A percentile compares a stretch with the other conserved stretches of the same genome.
Conservation (phyloP, 2,888 invertebrate species). For the Eupithecia tripunctaria region DNA sequence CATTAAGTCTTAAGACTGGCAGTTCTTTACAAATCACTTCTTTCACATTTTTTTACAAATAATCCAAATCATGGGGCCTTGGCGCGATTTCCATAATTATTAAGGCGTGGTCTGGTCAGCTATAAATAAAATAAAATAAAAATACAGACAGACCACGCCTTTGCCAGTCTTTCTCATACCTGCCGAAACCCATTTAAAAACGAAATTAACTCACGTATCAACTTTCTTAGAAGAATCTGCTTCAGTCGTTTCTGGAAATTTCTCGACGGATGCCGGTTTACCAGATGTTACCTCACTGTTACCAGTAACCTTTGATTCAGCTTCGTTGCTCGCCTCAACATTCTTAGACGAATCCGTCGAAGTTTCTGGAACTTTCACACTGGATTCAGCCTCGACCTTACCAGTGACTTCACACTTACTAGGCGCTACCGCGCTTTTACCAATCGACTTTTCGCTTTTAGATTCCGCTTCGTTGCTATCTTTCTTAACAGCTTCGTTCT, state of each 20-base stretch:
- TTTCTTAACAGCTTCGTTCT: slow-evolving; percentile 49
- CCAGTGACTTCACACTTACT: slow-evolving; percentile 10
- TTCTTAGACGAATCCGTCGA: slow-evolving; percentile 22
- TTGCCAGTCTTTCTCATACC: slow-evolving; percentile 16
- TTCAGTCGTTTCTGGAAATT: slow-evolving; percentile 9
- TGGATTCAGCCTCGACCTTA: slow-evolving; percentile 9
- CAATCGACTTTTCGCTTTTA: slow-evolving; percentile 2
- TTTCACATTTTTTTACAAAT: slow-evolving; percentile 8
- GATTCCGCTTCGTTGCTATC: slow-evolving; percentile 8
- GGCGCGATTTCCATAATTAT: not conserved
- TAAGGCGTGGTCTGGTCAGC: slow-evolving; percentile 4
- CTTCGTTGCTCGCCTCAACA: slow-evolving; percentile 3
- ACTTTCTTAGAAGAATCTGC: slow-evolving; percentile 30
- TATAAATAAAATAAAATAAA: not conserved
- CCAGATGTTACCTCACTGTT: slow-evolving; percentile 15
- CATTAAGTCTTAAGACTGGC: not conserved
- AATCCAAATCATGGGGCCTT: not conserved
- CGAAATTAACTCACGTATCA: slow-evolving; percentile 19
- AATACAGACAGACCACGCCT: not conserved
- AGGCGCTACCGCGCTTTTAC: not conserved
- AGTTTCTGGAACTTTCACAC: slow-evolving; percentile 7
- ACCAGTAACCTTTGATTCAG: not conserved
- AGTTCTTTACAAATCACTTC: not conserved
- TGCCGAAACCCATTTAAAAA: slow-evolving; percentile 7
- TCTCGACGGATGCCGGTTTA: not conserved